These are phyloP conservation scores for Leptoteleia sp. DNA, from an alignment of 1,140 invertebrate species.

Conservation along the genomic window DNA sequence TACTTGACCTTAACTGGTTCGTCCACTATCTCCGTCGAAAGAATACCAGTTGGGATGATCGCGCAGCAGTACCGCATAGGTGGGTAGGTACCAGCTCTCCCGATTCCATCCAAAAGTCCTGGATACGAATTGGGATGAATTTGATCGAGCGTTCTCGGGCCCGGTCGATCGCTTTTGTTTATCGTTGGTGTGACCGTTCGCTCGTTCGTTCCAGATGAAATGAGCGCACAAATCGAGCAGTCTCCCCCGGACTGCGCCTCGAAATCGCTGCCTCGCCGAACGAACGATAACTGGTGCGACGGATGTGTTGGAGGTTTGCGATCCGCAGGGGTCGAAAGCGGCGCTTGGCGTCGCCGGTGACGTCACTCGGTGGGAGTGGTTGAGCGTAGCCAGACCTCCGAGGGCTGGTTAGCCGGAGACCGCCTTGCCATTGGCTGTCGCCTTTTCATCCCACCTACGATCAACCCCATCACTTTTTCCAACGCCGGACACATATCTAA, in stretches of 20 bases:
- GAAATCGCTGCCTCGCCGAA: constrained; percentile 68
- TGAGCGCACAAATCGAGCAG: too few relatives aligned
- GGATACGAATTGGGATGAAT: too few relatives aligned
- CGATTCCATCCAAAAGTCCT: too few relatives aligned
- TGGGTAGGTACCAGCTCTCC: too few relatives aligned
- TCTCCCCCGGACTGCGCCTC: constrained; percentile 57
- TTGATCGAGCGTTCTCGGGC: too few relatives aligned
- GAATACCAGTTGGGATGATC: too few relatives aligned
- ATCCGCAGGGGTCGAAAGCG: constrained; percentile 53
- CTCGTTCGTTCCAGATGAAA: too few relatives aligned
- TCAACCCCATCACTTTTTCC: constrained; percentile 61
- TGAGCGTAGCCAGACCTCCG: constrained; percentile 59
- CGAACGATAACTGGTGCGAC: constrained; percentile 74
- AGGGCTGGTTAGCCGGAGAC: constrained; percentile 66
- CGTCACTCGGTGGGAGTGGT: constrained; percentile 71
- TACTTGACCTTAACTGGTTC: constrained; percentile 24
- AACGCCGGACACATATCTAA: constrained; percentile 51
- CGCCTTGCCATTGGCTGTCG: constrained; percentile 71
- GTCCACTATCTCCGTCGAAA: not conserved
- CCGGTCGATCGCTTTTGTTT: too few relatives aligned
- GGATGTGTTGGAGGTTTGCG: constrained; percentile 57
- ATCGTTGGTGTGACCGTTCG: too few relatives aligned
- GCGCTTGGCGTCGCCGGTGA: constrained; percentile 65
- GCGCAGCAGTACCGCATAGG: too few relatives aligned
- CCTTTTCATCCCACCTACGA: constrained; percentile 58